Base-by-base conservation (phyloP, 2,113 vertebrate species). In the Camelus dromedarius region DNA sequence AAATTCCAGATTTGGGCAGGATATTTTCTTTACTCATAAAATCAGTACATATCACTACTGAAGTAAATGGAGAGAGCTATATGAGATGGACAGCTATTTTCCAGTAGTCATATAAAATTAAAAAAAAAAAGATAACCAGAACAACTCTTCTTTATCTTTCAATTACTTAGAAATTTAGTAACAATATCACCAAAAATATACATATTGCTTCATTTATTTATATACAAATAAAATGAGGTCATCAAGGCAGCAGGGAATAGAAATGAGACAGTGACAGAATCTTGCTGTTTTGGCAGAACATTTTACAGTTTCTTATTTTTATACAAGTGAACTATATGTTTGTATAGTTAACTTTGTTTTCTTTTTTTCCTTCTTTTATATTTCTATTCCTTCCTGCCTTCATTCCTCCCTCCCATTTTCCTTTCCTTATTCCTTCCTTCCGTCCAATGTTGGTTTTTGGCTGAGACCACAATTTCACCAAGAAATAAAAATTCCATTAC, bases 401-500 rank as follows among this genome's bases (percentile, higher is more conserved):
- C 30, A 4, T 8, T 16, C n/a, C 14, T 48, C 66, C 52, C 26
- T 52, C 28, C 19, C 24, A 56, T 20, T n/a, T 52, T 77, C 26
- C 20, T 76, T 91, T 93, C 67, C 67, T 97, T 72, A 84, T 46
- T 87, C 32, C 77, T 94, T 75, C 56, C 54, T 91, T 93, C 76
- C 18, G 56, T 35, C n/a, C 76, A 93, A 80, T 90, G 94, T 93
- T 98, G 95, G 80, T 26, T 98, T 98, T 98, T 98, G 97, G 98
- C 98, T 97, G 88, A 98, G 96, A 97, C 97, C 85, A 97, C 96
- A 96, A 98, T 98, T 99, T 98, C 97, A 98, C 98, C 98, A 99
- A 99, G 98, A 99, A 99, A 99, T 99, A 99, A 98, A 99, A 99
- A 98, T 98, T 98, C 97, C 97, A 98, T 98, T 97, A 97, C 97